These are phyloP conservation scores for Sturnus vulgaris DNA, from an alignment of 2,113 vertebrate genomes.

Conservation along the genomic window DNA sequence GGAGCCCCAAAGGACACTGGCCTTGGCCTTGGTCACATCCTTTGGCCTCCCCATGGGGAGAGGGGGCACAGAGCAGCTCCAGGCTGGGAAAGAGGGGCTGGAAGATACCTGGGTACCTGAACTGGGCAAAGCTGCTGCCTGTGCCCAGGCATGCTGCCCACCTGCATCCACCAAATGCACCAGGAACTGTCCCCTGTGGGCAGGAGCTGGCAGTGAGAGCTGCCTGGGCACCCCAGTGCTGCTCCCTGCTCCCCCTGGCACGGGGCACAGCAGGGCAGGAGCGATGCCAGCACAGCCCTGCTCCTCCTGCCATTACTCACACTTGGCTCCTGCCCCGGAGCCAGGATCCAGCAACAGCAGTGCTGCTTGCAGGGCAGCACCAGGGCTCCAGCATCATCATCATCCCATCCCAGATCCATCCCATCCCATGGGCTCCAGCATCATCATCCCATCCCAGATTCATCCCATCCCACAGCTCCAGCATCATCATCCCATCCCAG, in stretches of 20 bases:
- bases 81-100: background rate
- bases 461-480: background rate
- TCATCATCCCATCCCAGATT: background rate
- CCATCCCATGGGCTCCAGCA: background rate
- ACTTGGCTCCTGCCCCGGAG: background rate
- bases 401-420: background rate
- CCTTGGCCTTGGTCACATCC: background rate
- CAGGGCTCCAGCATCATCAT: background rate
- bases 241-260: background rate
- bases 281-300: background rate
- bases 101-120: background rate
- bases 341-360: background rate
- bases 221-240: accelerated
- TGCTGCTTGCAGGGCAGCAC: background rate
- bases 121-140: background rate
- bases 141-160: accelerated
- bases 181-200: accelerated
- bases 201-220: background rate
- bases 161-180: accelerated
- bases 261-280: accelerated
- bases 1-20: background rate
- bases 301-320: background rate
- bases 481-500: background rate
- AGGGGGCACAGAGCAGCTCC: background rate
- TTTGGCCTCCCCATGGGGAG: accelerated